phyloP scores from a whole-genome alignment of 1,140 invertebrate species.

The Rhopalosiphum padi region DNA sequence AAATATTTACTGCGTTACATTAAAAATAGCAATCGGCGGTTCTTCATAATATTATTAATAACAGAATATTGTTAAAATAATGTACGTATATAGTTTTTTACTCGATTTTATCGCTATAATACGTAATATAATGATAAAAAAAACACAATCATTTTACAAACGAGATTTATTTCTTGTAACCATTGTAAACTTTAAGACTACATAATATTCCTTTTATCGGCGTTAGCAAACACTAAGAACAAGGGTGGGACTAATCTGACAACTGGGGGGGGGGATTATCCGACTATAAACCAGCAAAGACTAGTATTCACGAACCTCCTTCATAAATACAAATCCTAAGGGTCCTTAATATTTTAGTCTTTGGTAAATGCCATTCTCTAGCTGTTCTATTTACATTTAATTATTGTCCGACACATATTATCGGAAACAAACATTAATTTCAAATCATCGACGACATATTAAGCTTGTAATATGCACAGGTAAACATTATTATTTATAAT shows the following conservation, averaged over 20 bases:
- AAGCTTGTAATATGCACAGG: no score
- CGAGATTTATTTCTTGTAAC: background rate
- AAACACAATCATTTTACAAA: background rate
- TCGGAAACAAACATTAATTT: background rate
- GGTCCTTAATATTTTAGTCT: background rate
- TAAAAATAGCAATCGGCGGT: background rate
- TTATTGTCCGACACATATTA: background rate
- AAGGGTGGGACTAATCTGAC: background rate
- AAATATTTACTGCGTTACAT: background rate
- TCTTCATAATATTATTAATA: background rate
- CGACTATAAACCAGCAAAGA: background rate
- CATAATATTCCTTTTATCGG: background rate
- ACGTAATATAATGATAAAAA: background rate
- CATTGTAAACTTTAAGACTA: background rate
- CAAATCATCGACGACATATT: background rate
- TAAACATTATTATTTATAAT: conserved; percentile 1
- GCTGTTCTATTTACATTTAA: background rate
- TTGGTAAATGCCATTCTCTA: background rate
- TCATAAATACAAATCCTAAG: background rate
- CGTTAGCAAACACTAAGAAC: background rate
- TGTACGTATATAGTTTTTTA: background rate
- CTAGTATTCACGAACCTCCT: background rate
- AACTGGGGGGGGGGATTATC: background rate
- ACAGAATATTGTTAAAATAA: background rate
- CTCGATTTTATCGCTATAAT: background rate